These are phyloP conservation scores for Coendou prehensilis DNA, from an alignment of 2,797 vertebrate genomes.

Conservation along the genomic window DNA sequence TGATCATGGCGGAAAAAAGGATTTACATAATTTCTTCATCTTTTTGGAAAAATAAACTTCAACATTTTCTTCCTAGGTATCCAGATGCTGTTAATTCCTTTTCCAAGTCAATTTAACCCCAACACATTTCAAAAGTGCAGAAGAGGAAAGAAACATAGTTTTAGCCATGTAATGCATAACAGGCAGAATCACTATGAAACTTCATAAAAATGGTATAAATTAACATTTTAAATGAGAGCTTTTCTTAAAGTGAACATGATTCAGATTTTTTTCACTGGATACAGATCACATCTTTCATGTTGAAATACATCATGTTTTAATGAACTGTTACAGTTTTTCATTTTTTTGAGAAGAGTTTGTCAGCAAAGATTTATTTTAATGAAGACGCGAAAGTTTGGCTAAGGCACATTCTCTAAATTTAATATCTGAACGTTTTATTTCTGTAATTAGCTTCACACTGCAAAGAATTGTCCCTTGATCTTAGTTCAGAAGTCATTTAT, in stretches of 20 bases:
- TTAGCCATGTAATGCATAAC: conserved; percentile 4
- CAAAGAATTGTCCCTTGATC: not conserved
- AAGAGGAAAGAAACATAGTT: conserved; percentile 28
- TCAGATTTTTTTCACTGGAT: conserved; percentile 8
- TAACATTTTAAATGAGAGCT: conserved; percentile 29
- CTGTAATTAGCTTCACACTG: not conserved
- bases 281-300: not conserved
- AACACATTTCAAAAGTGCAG: conserved; percentile 45
- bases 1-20: not conserved
- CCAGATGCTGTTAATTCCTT: conserved; percentile 29
- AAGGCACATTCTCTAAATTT: not conserved
- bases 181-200: conserved; percentile 25
- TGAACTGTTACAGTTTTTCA: not conserved
- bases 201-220: conserved; percentile 35
- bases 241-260: conserved; percentile 28
- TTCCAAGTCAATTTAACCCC: conserved; percentile 28
- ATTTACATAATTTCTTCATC: conserved; percentile 38
- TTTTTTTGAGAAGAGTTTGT: not conserved
- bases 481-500: not conserved
- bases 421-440: not conserved
- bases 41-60: conserved; percentile 25
- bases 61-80: not conserved
- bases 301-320: not conserved
- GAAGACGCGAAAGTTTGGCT: not conserved
- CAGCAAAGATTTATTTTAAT: conserved; percentile 52